phyloP scores from a whole-genome alignment of 2,797 vertebrate species.

The Tenualosa ilisha region DNA sequence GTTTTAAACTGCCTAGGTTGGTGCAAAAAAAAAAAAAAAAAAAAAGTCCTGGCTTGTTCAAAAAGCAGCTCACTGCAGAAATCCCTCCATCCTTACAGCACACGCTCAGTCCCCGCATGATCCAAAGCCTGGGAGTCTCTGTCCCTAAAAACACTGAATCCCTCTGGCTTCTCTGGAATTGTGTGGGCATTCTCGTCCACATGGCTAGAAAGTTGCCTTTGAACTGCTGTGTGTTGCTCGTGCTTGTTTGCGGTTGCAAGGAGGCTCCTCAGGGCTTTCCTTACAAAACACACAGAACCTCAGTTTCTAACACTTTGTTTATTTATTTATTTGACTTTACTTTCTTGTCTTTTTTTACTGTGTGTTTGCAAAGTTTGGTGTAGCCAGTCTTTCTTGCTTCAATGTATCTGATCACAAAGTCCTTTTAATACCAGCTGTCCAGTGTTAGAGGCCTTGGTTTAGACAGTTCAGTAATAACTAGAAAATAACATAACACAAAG shows the following conservation, averaged over 20 bases:
- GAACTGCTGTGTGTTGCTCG: neutral
- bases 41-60: neutral
- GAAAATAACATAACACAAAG: no score
- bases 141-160: neutral
- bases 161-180: neutral
- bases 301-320: neutral
- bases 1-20: neutral
- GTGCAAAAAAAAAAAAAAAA: no score
- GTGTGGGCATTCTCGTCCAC: neutral
- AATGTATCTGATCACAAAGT: neutral
- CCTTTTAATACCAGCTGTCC: neutral
- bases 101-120: neutral
- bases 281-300: neutral
- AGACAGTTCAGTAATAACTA: no score
- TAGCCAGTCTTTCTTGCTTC: neutral
- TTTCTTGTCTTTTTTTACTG: neutral
- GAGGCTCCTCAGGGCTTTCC: neutral
- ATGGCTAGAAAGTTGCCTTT: neutral
- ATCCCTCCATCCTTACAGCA: neutral
- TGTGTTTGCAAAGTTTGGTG: neutral
- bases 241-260: slow-evolving; percentile 10
- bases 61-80: neutral
- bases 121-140: neutral
- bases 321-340: no score
- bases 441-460: no score